Percentiles rank a stretch among this genome's conserved stretches.
Evolutionary conservation across 2,797 vertebrate species (phyloP).

Genomic region (Prunella strophiata): DNA sequence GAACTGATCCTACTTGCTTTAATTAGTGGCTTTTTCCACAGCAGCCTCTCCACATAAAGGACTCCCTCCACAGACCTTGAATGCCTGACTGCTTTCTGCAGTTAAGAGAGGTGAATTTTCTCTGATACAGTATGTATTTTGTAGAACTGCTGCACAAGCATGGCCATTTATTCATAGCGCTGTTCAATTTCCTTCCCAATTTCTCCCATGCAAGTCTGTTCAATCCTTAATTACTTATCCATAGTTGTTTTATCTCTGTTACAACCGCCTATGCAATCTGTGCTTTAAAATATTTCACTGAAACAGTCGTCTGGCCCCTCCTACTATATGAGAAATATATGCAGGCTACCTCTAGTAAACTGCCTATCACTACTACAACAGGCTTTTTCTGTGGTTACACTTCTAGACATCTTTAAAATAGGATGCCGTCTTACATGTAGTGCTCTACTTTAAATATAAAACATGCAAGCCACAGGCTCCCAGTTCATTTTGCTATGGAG

Average conservation of each 20-base stretch:
- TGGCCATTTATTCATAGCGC: background rate
- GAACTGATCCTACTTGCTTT: conserved; percentile 23
- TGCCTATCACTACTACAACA: background rate
- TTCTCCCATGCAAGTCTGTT: background rate
- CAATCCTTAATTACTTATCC: background rate
- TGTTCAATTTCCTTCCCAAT: background rate
- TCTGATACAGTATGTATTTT: background rate
- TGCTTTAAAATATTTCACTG: background rate
- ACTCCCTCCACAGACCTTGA: background rate
- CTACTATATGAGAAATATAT: background rate
- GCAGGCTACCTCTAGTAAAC: background rate
- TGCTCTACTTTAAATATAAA: background rate
- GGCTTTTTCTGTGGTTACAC: background rate
- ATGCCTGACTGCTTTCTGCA: background rate
- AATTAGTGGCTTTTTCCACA: background rate
- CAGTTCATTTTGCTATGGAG: background rate
- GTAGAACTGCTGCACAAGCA: background rate
- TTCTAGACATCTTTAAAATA: background rate
- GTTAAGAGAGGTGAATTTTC: background rate
- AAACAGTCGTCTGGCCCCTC: background rate
- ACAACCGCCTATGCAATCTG: background rate
- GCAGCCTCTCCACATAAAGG: background rate
- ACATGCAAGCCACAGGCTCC: background rate
- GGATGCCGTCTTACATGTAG: background rate
- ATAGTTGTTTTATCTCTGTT: background rate